Evolutionary conservation across 2,113 vertebrate genomes (phyloP), one percentile per base, ranked within the genome.

Genomic region (Anseranas semipalmata): DNA sequence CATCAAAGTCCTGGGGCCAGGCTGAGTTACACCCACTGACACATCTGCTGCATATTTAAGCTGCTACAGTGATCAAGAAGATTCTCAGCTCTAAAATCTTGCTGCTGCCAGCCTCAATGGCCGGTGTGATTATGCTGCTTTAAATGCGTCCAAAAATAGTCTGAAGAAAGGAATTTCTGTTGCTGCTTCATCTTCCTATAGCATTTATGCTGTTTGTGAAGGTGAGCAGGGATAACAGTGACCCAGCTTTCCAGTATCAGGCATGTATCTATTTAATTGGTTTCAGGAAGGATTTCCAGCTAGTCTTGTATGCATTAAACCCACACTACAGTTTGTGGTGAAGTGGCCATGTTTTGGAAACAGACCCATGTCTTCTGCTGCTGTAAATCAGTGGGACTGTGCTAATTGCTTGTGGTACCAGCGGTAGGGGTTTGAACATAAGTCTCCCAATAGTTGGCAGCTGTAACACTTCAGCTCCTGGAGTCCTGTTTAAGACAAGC

Each of bases 201-300:
- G 15, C 25, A 17, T 46, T 6, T 35, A 0, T 67, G 55, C 33
- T 45, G 20, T 55, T 45, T 5, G 7, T 68, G 73, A 37, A 80
- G 62, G 39, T 81, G 65, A 78, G 72, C 45, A 63, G n/a, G 16
- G 65, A 8, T 63, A 58, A 45, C 55, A 37, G 39, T 2, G 2
- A 63, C 65, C 43, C 1, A 2, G 50, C 59, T 96, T 81, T 83
- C 60, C 82, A 0, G 0, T 59, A 9, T 39, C 83, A 62, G 32
- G 6, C 0, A 0, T 67, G 30, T 60, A 70, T 86, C 52, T 84
- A 10, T 16, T 90, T 86, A 67, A 92, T 50, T 81, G 82, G 52
- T 78, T 94, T 92, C 88, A 56, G 83, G 37, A 48, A 72, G 86
- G 65, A 93, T 92, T 96, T 85, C 43, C 60, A 85, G 72, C 59